Evolutionary conservation across 2,797 vertebrate species (phyloP).

Genomic region (Ptychadena robeensis): DNA sequence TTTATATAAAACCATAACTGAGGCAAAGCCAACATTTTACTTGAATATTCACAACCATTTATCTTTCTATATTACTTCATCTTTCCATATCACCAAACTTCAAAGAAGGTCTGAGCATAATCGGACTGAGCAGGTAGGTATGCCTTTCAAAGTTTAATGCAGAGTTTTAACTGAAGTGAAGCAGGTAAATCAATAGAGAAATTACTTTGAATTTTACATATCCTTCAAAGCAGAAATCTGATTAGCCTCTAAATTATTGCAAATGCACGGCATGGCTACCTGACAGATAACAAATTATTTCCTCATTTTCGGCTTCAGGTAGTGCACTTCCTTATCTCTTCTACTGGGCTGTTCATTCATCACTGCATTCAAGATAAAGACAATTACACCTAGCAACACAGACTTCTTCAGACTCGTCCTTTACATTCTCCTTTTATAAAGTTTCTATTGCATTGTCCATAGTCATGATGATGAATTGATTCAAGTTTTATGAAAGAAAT

Average conservation of each 20-base stretch:
- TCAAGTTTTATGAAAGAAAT: too few relatives aligned
- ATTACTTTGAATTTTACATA: background rate
- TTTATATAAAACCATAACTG: too few relatives aligned
- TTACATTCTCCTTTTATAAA: background rate
- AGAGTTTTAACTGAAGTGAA: too few relatives aligned
- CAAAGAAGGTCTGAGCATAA: too few relatives aligned
- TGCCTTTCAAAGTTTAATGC: too few relatives aligned
- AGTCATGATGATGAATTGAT: too few relatives aligned
- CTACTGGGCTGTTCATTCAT: constrained; percentile 37
- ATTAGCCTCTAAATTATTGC: background rate
- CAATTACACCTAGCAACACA: background rate
- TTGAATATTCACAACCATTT: too few relatives aligned
- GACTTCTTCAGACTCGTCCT: background rate
- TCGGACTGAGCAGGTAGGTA: too few relatives aligned
- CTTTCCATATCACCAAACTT: too few relatives aligned
- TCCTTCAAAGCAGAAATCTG: background rate
- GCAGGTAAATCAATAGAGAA: background rate
- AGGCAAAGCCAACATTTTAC: too few relatives aligned
- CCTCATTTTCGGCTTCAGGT: constrained; percentile 27
- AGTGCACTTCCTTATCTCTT: constrained; percentile 21
- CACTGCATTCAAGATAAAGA: constrained; percentile 24
- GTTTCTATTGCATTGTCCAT: background rate
- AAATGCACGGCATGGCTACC: background rate
- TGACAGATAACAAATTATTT: constrained; percentile 33
- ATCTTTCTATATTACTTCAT: too few relatives aligned